Evolutionary conservation across 2,113 vertebrate species (phyloP), one percentile per base, ranked within the genome.

Genomic region (Leptocoma aspasia): DNA sequence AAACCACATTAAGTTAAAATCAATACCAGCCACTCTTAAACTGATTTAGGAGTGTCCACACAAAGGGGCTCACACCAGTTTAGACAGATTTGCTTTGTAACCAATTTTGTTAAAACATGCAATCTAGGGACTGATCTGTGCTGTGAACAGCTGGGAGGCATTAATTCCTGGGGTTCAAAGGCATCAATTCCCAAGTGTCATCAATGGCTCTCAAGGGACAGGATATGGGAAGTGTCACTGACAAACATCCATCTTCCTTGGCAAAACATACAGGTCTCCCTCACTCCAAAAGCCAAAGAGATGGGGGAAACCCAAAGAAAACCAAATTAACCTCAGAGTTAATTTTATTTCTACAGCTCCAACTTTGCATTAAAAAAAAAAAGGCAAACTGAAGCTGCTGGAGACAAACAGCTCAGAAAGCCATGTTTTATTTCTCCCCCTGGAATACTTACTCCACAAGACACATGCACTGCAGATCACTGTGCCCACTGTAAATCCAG

Each of bases 1-100:
- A 97, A 96, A 94, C 94, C 95, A 94, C 90, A 94, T 96, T 92
- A 96, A 96, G 90, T 86, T 96, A 93, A 96, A 97, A 97, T 96
- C 95, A 89, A 95, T 96, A 95, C 33, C 68, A 94, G 82, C 79
- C 79, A 84, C 92, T 95, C 94, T 96, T 96, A 96, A 95, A 95
- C 92, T 94, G 93, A 97, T 96, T 97, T 97, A 97, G 76, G 90
- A 93, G 44, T 47, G 92, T 94, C 90, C 92, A 93, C 80, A 96
- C 88, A 96, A 97, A 94, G 89, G 80, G 82, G 69, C 92, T 95
- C 18, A 2, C 88, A 79, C 90, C 94, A 94, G 94, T 92, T 95
- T 64, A 95, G 80, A 94, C 56, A 78, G 86, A 96, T 83, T 78
- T 90, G 53, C 68, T 96, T 92, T 89, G 92, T 75, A 83, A 96